phyloP scores from a whole-genome alignment of 2,113 vertebrate species.

The Anas platyrhynchos region DNA sequence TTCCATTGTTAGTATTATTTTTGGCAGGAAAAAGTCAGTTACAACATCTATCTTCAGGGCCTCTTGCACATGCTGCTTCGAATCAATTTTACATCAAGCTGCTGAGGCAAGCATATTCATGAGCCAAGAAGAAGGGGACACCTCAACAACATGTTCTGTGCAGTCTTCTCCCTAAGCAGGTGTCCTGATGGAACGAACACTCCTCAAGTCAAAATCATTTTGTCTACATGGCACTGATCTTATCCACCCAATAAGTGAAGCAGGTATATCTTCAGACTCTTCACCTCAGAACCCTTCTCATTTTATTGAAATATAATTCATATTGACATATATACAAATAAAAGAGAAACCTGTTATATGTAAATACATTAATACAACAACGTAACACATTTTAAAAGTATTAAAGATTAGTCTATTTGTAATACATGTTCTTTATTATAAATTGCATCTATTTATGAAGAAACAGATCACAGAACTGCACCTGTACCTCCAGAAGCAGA shows the following conservation, averaged over 20 bases:
- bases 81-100: background rate
- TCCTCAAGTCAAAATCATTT: background rate
- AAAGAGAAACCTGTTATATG: too few species aligned
- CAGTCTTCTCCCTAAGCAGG: background rate
- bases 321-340: too few species aligned
- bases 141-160: background rate
- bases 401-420: too few species aligned
- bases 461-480: background rate
- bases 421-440: too few species aligned
- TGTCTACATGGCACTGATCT: background rate
- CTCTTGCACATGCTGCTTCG: background rate
- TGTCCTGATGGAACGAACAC: background rate
- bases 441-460: too few species aligned
- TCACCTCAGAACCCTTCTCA: background rate
- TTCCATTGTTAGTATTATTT: background rate
- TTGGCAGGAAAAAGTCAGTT: background rate
- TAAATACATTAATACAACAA: too few species aligned
- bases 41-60: fast-evolving
- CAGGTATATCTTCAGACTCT: background rate
- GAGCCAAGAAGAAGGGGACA: background rate
- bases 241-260: background rate
- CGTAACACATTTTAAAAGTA: too few species aligned
- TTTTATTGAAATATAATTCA: too few species aligned
- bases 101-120: background rate
- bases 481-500: background rate